These are phyloP conservation scores for Sebastes schlegelii DNA, from an alignment of 2,113 vertebrate genomes.

Conservation along the genomic window DNA sequence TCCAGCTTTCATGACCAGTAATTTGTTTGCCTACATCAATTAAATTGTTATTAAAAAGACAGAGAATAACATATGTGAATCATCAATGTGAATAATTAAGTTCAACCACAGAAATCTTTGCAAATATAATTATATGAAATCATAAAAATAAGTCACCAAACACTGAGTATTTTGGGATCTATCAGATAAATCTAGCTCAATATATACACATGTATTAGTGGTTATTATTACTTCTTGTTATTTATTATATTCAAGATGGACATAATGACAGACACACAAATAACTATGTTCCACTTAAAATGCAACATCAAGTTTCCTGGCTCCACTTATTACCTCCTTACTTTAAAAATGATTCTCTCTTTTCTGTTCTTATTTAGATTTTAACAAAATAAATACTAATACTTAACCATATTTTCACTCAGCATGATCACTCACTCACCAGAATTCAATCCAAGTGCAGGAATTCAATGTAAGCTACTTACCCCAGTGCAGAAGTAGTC, in stretches of 20 bases:
- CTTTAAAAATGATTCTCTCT: background rate
- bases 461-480: constrained; percentile 31
- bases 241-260: background rate
- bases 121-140: background rate
- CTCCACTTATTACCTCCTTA: background rate
- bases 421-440: background rate
- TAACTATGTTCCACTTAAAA: background rate
- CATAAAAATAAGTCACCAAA: background rate
- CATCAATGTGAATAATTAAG: background rate
- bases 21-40: background rate
- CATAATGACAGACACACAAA: background rate
- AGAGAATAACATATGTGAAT: background rate
- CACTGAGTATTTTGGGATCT: background rate
- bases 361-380: background rate
- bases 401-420: background rate
- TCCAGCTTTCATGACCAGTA: background rate
- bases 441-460: background rate
- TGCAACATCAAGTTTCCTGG: background rate
- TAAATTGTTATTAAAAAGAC: background rate
- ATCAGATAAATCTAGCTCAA: background rate
- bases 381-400: background rate
- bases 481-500: constrained; percentile 55
- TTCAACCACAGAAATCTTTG: background rate
- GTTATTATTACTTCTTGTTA: background rate
- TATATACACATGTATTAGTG: background rate